Conservation (phyloP, 2,797 vertebrate species). For the Paramormyrops hopkinsi region DNA sequence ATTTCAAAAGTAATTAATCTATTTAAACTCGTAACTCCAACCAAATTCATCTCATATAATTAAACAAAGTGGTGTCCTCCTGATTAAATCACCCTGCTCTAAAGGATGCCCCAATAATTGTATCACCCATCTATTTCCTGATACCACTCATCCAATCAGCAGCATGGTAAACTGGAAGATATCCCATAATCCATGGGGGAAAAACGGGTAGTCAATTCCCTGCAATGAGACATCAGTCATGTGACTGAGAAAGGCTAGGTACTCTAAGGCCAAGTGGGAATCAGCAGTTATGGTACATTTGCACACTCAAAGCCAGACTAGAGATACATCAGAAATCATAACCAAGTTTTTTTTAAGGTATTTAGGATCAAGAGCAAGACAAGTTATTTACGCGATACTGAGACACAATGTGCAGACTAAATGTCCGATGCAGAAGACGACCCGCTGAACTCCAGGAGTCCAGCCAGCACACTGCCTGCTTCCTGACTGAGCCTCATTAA, state of each 20-base stretch:
- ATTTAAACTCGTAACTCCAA: background rate
- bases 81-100: background rate
- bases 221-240: background rate
- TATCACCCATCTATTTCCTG: background rate
- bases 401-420: background rate
- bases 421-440: background rate
- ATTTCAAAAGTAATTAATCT: slow-evolving; percentile 6
- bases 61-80: background rate
- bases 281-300: background rate
- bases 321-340: background rate
- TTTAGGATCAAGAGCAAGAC: background rate
- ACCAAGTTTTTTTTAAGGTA: background rate
- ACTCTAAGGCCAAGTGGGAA: background rate
- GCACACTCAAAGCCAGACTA: background rate
- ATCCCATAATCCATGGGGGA: background rate
- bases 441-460: background rate
- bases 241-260: background rate
- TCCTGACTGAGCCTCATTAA: background rate
- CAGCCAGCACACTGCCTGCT: background rate
- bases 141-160: background rate
- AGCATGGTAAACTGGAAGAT: background rate
- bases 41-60: background rate
- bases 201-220: background rate
- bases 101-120: background rate
- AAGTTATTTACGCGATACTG: background rate